phyloP scores from a whole-genome alignment of 2,888 invertebrate species.

The Malthinus seriepunctatus region DNA sequence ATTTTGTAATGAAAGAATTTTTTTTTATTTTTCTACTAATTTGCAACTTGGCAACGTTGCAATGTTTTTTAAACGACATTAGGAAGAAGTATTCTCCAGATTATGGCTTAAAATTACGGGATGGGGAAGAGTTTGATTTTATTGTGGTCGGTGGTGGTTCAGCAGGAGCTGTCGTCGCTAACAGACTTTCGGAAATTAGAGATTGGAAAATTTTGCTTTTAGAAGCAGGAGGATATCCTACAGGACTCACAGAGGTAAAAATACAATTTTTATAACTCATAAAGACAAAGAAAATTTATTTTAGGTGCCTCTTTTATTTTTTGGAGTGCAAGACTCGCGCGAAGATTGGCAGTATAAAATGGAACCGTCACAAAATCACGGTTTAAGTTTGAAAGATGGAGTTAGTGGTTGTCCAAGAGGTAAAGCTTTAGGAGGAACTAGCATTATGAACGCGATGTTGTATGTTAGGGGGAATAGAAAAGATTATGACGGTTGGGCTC shows the following conservation, averaged over 20 bases:
- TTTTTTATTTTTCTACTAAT: no score
- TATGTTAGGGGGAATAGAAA: conserved; percentile 85
- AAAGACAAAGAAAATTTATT: conserved; percentile 30
- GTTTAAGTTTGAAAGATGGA: conserved; percentile 47
- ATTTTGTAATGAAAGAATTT: no score
- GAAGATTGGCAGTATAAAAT: conserved; percentile 54
- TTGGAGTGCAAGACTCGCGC: conserved; percentile 36
- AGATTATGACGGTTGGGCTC: conserved; percentile 86
- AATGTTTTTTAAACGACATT: no score
- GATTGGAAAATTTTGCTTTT: neutral
- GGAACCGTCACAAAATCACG: conserved; percentile 53
- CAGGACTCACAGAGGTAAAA: neutral
- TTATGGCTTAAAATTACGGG: neutral
- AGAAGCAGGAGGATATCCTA: conserved; percentile 5
- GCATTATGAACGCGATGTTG: conserved; percentile 87
- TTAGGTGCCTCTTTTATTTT: conserved; percentile 52
- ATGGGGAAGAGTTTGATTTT: conserved; percentile 1
- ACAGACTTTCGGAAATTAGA: neutral
- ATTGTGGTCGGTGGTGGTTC: conserved; percentile 3
- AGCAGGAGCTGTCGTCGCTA: conserved; percentile 4
- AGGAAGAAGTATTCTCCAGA: no score
- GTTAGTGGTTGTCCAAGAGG: conserved; percentile 62
- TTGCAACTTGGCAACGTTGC: no score
- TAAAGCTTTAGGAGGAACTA: conserved; percentile 74
- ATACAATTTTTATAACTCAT: neutral